phyloP scores from a whole-genome alignment of 2,888 invertebrate species.

The Nemapogon koenigi region DNA sequence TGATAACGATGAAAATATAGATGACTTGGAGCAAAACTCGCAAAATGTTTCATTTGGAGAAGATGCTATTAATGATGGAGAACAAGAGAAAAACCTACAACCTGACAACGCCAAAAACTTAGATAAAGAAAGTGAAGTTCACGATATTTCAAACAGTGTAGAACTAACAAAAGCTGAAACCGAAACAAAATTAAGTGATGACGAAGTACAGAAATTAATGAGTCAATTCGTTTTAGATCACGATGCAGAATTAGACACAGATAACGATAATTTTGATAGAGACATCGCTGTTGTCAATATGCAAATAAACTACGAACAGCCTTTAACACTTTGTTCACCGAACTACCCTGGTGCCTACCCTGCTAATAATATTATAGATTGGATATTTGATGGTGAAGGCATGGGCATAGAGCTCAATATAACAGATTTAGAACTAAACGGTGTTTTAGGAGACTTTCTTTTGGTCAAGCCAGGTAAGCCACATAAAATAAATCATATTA shows the following conservation, averaged over 20 bases:
- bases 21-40: constrained; percentile 1
- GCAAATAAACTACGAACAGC: constrained; percentile 26
- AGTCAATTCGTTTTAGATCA: constrained; percentile 25
- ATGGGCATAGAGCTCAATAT: constrained; percentile 48
- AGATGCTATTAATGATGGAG: constrained; percentile 6
- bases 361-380: constrained; percentile 35
- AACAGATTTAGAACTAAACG: constrained; percentile 38
- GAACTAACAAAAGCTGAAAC: constrained; percentile 5
- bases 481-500: no score
- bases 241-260: constrained; percentile 23
- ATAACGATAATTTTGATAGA: constrained; percentile 21
- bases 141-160: no score
- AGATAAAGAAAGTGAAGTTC: no score
- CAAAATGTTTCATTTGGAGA: constrained; percentile 8
- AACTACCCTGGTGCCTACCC: constrained; percentile 32
- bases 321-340: constrained; percentile 32
- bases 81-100: no score
- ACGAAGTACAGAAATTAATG: constrained; percentile 21
- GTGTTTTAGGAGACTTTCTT: constrained; percentile 39
- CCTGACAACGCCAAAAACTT: no score
- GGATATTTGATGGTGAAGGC: constrained; percentile 43
- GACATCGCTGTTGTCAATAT: constrained; percentile 25
- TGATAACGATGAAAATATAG: neutral
- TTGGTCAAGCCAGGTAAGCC: constrained; percentile 47
- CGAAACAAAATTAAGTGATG: constrained; percentile 1